phyloP scores from a whole-genome alignment of 2,888 invertebrate genomes.

The Eupithecia insigniata region DNA sequence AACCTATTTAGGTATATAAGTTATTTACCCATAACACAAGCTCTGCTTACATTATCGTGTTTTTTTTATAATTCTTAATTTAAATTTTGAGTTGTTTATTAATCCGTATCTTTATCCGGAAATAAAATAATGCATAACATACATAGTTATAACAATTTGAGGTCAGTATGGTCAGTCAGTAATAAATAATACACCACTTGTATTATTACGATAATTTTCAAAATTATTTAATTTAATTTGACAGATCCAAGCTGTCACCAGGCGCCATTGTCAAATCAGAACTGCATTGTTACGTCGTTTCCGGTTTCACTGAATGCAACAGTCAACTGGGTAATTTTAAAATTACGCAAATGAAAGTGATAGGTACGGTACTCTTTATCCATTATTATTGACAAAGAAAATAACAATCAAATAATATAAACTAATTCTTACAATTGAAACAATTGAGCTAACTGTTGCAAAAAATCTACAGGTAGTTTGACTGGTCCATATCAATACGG shows the following conservation, averaged over 20 bases:
- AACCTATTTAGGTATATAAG: too few relatives aligned
- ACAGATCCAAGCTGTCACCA: constrained; percentile 10
- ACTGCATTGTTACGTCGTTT: constrained; percentile 7
- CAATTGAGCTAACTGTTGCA: too few relatives aligned
- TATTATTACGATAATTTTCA: background rate
- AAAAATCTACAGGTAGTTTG: too few relatives aligned
- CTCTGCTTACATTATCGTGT: too few relatives aligned
- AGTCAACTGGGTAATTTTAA: constrained; percentile 3
- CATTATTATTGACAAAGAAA: too few relatives aligned
- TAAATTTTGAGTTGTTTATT: too few relatives aligned
- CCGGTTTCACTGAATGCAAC: constrained; percentile 4
- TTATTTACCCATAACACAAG: too few relatives aligned
- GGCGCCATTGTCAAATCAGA: constrained; percentile 14
- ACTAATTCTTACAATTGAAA: too few relatives aligned
- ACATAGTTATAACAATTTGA: background rate
- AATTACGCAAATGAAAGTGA: constrained; percentile 8
- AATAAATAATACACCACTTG: background rate
- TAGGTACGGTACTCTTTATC: too few relatives aligned
- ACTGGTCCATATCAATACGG: too few relatives aligned
- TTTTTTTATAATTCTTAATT: too few relatives aligned
- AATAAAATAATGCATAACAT: background rate
- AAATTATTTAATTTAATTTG: constrained; percentile 7
- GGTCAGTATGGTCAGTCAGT: background rate
- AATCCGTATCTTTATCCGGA: background rate
- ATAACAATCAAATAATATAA: too few relatives aligned